A percentile compares a stretch with the other conserved stretches of the same genome.
These are phyloP conservation scores for Tenthredo livida DNA, from an alignment of 2,888 invertebrate species.

Conservation along the genomic window DNA sequence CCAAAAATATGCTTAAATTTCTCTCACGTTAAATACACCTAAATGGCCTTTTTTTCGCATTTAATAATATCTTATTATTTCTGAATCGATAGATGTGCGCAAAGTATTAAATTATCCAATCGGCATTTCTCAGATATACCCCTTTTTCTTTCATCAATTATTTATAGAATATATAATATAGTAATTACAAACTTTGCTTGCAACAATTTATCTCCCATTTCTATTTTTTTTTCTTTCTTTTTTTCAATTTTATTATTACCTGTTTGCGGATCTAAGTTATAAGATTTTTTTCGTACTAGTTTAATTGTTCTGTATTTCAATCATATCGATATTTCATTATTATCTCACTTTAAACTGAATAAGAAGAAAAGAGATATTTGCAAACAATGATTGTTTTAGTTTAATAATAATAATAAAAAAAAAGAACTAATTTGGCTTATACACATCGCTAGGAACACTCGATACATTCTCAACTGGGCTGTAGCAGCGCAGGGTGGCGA, in stretches of 20 bases:
- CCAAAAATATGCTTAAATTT: conserved; percentile 69
- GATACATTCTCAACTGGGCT: conserved; percentile 44
- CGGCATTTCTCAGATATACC: not conserved
- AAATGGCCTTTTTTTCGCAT: not conserved
- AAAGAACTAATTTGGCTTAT: conserved; percentile 40
- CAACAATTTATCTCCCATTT: not conserved
- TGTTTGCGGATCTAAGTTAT: not conserved
- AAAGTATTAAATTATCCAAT: not conserved
- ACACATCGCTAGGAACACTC: conserved; percentile 43
- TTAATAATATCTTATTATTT: not conserved
- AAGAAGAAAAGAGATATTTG: not conserved
- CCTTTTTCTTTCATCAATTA: not conserved
- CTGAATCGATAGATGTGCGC: conserved; percentile 21
- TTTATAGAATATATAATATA: not conserved
- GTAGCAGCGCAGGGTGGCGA: not conserved
- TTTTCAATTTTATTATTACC: not conserved
- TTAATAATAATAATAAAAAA: conserved; percentile 38
- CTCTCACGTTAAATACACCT: conserved; percentile 47
- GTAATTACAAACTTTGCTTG: not conserved
- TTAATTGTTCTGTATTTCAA: not conserved
- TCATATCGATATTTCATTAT: not conserved
- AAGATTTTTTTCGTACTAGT: not conserved
- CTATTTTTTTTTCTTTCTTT: not conserved
- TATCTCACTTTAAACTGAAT: not conserved
- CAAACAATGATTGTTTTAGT: not conserved